Evolutionary conservation across 2,888 invertebrate species (phyloP).

Genomic region (Oxystoma pomonae): DNA sequence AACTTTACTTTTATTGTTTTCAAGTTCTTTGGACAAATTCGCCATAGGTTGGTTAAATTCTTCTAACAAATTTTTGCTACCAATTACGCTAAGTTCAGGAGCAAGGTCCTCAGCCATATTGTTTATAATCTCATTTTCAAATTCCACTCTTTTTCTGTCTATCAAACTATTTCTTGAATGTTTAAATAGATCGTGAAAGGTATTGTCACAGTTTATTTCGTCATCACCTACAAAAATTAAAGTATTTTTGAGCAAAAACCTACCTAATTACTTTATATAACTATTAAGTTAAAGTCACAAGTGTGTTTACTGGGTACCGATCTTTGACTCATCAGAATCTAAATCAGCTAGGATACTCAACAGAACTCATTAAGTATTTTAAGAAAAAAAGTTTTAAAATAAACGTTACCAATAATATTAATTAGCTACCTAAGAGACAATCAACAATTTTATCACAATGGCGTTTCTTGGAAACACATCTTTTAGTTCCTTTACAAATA

Average conservation of each 20-base stretch:
- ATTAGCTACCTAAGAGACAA: constrained; percentile 59
- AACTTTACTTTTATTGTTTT: neutral
- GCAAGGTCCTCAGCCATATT: neutral
- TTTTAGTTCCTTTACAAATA: constrained; percentile 59
- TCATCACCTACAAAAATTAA: constrained; percentile 60
- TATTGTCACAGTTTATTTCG: constrained; percentile 60
- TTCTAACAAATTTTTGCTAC: constrained; percentile 1
- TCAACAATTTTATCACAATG: constrained; percentile 72
- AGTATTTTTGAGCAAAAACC: no score
- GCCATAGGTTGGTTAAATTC: neutral
- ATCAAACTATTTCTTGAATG: constrained; percentile 16
- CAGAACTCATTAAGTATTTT: no score
- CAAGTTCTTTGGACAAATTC: neutral
- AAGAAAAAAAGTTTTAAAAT: no score
- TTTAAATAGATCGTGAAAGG: constrained; percentile 26
- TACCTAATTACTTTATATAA: no score
- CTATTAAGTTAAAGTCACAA: no score
- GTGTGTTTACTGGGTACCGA: no score
- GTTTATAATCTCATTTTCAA: neutral
- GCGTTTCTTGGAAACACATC: constrained; percentile 62
- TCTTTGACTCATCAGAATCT: no score
- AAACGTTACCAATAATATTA: no score
- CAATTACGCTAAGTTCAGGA: constrained; percentile 3
- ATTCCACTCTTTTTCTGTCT: neutral
- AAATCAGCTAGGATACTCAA: no score